Percentiles rank a stretch among this genome's conserved stretches.
phyloP scores from a whole-genome alignment of 2,888 invertebrate genomes.

The Epinotia nisella region DNA sequence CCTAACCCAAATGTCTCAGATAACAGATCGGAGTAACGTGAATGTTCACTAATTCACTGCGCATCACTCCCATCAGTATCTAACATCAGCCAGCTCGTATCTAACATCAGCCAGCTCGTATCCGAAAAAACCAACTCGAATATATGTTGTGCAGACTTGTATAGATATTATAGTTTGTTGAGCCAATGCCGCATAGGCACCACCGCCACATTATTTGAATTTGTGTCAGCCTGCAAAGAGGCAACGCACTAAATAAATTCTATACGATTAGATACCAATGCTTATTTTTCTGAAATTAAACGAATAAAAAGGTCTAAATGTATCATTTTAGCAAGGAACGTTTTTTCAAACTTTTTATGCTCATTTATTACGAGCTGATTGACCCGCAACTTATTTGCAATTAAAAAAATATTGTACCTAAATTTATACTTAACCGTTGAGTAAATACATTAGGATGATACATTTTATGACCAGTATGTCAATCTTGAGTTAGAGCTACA shows the following conservation, averaged over 20 bases:
- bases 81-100: not conserved
- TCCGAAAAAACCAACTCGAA: not conserved
- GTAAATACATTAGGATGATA: not conserved
- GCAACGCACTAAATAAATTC: too few species aligned
- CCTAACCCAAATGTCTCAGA: conserved; percentile 77
- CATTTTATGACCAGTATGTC: not conserved
- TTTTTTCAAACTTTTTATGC: too few species aligned
- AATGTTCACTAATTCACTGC: conserved; percentile 70
- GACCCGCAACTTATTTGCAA: not conserved
- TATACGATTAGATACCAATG: too few species aligned
- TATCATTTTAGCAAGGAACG: too few species aligned
- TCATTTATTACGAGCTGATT: not conserved
- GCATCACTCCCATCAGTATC: conserved; percentile 48
- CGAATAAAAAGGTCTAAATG: too few species aligned
- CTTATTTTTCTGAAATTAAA: too few species aligned
- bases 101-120: too few species aligned
- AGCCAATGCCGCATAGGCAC: not conserved
- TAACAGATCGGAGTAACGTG: conserved; percentile 73
- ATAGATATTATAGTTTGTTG: not conserved
- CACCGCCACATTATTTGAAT: not conserved
- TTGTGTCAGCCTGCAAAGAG: too few species aligned
- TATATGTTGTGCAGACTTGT: not conserved
- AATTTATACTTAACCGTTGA: not conserved
- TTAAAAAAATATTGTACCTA: not conserved
- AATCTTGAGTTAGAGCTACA: not conserved